phyloP scores from a whole-genome alignment of 2,888 invertebrate genomes.

The Cerastis rubricosa region DNA sequence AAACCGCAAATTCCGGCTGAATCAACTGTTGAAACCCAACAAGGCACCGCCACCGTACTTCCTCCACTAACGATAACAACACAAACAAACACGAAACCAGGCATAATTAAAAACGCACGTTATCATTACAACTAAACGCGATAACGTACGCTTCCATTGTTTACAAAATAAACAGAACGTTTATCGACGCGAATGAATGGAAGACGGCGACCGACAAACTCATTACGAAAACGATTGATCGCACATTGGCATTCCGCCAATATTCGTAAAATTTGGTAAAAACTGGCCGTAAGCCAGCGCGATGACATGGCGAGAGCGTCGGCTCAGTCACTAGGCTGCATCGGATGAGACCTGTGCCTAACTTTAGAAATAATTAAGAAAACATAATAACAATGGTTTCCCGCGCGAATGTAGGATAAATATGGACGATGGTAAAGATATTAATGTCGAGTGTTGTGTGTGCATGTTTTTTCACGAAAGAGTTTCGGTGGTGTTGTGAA shows the following conservation, averaged over 20 bases:
- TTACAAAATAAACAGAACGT: conserved; percentile 85
- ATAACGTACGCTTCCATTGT: conserved; percentile 80
- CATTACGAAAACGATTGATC: conserved; percentile 66
- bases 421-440: conserved; percentile 84
- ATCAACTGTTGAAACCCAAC: conserved; percentile 21
- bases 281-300: conserved; percentile 80
- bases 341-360: conserved; percentile 72
- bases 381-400: conserved; percentile 80
- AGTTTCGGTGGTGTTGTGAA: conserved; percentile 57
- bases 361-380: conserved; percentile 69
- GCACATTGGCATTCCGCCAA: conserved; percentile 78
- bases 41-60: conserved; percentile 26
- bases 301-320: conserved; percentile 75
- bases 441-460: conserved; percentile 68
- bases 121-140: conserved; percentile 68
- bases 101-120: conserved; percentile 57
- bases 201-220: conserved; percentile 62
- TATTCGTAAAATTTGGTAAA: conserved; percentile 68
- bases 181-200: conserved; percentile 79
- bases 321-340: conserved; percentile 79
- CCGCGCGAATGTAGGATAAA: conserved; percentile 81
- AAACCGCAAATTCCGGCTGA: conserved; percentile 39
- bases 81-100: conserved; percentile 47
- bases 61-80: conserved; percentile 45
- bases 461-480: conserved; percentile 72